Percentiles rank a stretch among this genome's conserved stretches.
Evolutionary conservation across 2,113 vertebrate genomes (phyloP).

Genomic region (Nyctibius bracteatus): DNA sequence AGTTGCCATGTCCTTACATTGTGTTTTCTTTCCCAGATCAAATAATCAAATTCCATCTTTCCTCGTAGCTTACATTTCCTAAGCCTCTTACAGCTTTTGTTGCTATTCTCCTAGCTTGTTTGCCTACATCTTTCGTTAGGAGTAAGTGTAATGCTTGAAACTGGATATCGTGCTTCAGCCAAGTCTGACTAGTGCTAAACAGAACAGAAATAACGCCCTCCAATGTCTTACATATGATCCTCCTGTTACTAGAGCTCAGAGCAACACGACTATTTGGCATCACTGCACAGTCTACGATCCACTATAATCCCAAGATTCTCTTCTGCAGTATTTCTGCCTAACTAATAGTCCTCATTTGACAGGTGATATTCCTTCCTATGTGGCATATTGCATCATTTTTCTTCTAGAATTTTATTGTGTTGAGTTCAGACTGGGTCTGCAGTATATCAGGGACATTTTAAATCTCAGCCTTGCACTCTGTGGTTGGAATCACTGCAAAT

Average conservation of each 20-base stretch:
- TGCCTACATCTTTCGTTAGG: neutral
- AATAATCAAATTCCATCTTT: neutral
- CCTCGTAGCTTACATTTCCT: neutral
- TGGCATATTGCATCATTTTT: neutral
- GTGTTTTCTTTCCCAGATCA: neutral
- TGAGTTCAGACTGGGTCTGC: neutral
- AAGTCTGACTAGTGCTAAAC: neutral
- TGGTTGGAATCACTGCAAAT: neutral
- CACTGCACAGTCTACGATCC: neutral
- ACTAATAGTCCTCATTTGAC: neutral
- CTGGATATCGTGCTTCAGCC: neutral
- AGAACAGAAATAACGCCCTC: neutral
- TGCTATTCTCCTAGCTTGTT: neutral
- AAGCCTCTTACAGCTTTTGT: neutral
- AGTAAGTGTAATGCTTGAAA: neutral
- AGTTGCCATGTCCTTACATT: neutral
- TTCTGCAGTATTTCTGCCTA: neutral
- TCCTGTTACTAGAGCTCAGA: neutral
- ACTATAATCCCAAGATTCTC: rapidly evolving
- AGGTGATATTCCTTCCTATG: neutral
- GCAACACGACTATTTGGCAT: neutral
- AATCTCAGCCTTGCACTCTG: neutral
- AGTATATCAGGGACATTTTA: neutral
- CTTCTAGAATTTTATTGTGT: neutral
- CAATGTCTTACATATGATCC: neutral